Evolutionary conservation across 1,140 invertebrate species (phyloP), one percentile per base, ranked within the genome.

Genomic region (Matsumurasca onukii): DNA sequence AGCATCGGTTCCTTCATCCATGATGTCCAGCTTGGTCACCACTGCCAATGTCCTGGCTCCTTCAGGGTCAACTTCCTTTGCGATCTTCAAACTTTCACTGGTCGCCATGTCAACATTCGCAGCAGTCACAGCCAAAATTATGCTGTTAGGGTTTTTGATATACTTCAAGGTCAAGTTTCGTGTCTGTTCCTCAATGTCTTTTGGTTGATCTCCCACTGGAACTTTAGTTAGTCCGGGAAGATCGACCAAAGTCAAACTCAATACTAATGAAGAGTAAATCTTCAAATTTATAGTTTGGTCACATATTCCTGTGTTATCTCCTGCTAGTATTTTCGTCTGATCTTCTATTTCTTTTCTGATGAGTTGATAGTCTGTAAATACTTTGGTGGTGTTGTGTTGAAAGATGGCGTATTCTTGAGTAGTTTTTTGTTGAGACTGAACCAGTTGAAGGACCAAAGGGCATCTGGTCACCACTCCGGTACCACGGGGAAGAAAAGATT

Each of bases 1-100:
- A 0, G 90, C 90, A 81, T 91, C 88, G 15, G 90, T 92, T 0
- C 90, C 90, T 30, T 80, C 79, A 80, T 92, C 90, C 90, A 92
- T 91, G 27, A 92, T 75, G 78, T 92, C 90, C 20, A 92, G 76
- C 77, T 92, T 92, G 1, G 89, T 92, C 1, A 92, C 78, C 17
- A 91, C 89, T 59, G 86, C 88, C 17, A 91, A 76, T 0, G 90
- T 92, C 68, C 90, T 75, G 31, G 84, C 75, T 0, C 86, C 87
- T 69, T 87, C 84, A 2, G 82, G 83, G 76, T 89, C 87, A n/a
- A 86, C 84, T 70, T 86, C 82, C 68, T 83, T 79, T 2, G 87
- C 86, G 22, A 89, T 69, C 75, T 89, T 88, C 3, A 89, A 72
- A 45, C 85, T 83, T 76, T 88, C 87, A 15, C 83, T 84, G 9